These are phyloP conservation scores for Hydrocynus forskahlii DNA, from an alignment of 2,797 vertebrate genomes.

Conservation along the genomic window DNA sequence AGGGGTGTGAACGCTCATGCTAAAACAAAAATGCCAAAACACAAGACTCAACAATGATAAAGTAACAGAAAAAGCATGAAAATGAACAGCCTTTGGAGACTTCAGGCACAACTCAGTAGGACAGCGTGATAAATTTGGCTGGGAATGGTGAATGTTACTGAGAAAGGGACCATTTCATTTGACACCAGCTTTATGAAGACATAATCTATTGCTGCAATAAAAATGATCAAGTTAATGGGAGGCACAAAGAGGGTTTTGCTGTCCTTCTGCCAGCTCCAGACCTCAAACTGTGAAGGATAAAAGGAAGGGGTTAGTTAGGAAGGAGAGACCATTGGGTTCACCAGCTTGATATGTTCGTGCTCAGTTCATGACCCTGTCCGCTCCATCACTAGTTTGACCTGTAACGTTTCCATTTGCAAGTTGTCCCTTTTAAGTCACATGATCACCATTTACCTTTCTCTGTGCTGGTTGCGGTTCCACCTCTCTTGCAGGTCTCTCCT, in stretches of 20 bases:
- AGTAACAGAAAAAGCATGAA: slow-evolving; percentile 46
- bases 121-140: neutral
- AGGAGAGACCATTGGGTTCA: neutral
- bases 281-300: slow-evolving; percentile 4
- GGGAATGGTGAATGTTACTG: no score
- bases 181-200: neutral
- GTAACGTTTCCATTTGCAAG: neutral
- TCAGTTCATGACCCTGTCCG: neutral
- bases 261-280: slow-evolving; percentile 8
- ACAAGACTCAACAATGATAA: slow-evolving; percentile 73
- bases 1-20: slow-evolving; percentile 93
- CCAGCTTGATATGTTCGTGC: neutral
- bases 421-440: neutral
- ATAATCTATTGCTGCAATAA: neutral
- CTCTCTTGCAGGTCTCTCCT: slow-evolving; percentile 71
- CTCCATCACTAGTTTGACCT: neutral
- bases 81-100: slow-evolving; percentile 34
- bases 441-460: slow-evolving; percentile 76
- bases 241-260: neutral
- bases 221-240: neutral
- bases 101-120: neutral
- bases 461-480: slow-evolving; percentile 74
- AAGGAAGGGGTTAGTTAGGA: neutral
- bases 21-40: slow-evolving; percentile 83
- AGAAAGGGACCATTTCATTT: neutral